Conservation (phyloP, 2,888 invertebrate species). For the Cerceris ruficornis region DNA sequence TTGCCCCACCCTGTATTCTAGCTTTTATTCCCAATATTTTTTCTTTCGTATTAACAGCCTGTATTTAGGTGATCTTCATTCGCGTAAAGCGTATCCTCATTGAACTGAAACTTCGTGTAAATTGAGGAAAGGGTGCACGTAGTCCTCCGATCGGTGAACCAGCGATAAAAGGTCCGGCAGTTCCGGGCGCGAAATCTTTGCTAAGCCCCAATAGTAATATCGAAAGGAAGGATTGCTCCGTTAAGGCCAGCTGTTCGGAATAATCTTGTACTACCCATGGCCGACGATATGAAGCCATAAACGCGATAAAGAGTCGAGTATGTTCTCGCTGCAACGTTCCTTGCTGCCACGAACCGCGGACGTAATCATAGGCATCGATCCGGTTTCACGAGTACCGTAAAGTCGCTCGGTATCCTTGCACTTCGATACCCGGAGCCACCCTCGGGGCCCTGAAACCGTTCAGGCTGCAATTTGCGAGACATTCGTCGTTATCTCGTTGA, state of each 20-base stretch:
- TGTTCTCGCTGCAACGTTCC: conserved; percentile 13
- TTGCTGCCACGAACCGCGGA: conserved; percentile 44
- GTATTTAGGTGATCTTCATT: too few relatives aligned
- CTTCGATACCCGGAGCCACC: conserved; percentile 29
- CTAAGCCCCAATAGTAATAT: conserved; percentile 36
- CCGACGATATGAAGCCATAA: conserved; percentile 63
- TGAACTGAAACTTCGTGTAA: too few relatives aligned
- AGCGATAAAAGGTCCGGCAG: conserved; percentile 2
- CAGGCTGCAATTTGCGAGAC: conserved; percentile 54
- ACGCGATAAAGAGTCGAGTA: conserved; percentile 58
- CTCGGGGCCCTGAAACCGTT: conserved; percentile 39
- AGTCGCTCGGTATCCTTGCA: conserved; percentile 38
- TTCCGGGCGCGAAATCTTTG: conserved; percentile 17
- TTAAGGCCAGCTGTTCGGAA: conserved; percentile 38
- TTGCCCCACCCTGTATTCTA: too few relatives aligned
- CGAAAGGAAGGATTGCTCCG: conserved; percentile 34
- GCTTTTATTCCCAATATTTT: too few relatives aligned
- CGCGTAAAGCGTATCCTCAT: too few relatives aligned
- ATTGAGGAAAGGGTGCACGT: too few relatives aligned
- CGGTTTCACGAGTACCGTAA: conserved; percentile 40
- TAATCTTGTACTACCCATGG: conserved; percentile 35
- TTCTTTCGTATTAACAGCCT: too few relatives aligned
- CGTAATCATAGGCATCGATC: conserved; percentile 61
- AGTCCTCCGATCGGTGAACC: neutral
- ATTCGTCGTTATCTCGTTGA: conserved; percentile 56